Conservation (phyloP, 2,888 invertebrate genomes). For the Schizotus pectinicornis region DNA sequence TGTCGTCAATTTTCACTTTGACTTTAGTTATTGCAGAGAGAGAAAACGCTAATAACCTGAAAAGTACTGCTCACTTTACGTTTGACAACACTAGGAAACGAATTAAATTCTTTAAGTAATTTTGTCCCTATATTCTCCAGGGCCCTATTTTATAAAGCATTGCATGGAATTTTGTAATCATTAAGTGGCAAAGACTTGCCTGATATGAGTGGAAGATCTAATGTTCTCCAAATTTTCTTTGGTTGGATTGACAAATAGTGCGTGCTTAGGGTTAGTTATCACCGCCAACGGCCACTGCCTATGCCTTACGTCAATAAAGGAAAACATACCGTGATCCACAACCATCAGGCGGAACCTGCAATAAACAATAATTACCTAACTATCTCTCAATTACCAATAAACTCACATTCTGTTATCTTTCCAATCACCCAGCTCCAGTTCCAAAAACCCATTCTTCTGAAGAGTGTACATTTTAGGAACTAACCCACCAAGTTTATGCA, state of each 20-base stretch:
- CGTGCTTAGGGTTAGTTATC: conserved; percentile 91
- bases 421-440: conserved; percentile 92
- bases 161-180: no score
- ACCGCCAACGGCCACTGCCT: conserved; percentile 82
- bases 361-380: conserved; percentile 7
- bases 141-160: no score
- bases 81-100: no score
- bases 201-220: conserved; percentile 75
- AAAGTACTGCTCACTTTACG: no score
- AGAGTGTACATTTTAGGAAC: conserved; percentile 86
- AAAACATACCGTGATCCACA: conserved; percentile 88
- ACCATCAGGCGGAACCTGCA: conserved; percentile 78
- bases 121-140: no score
- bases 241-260: conserved; percentile 72
- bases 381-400: conserved; percentile 28
- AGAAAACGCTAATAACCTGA: conserved; percentile 80
- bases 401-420: conserved; percentile 83
- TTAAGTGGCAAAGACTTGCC: conserved; percentile 60
- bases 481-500: conserved; percentile 81
- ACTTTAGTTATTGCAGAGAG: conserved; percentile 68
- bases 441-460: conserved; percentile 82
- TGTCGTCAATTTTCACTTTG: conserved; percentile 70
- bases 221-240: conserved; percentile 76
- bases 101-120: no score
- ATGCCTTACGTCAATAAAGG: conserved; percentile 80